These are phyloP conservation scores for Clistopyga incitator DNA, from an alignment of 2,888 invertebrate species.

Conservation along the genomic window DNA sequence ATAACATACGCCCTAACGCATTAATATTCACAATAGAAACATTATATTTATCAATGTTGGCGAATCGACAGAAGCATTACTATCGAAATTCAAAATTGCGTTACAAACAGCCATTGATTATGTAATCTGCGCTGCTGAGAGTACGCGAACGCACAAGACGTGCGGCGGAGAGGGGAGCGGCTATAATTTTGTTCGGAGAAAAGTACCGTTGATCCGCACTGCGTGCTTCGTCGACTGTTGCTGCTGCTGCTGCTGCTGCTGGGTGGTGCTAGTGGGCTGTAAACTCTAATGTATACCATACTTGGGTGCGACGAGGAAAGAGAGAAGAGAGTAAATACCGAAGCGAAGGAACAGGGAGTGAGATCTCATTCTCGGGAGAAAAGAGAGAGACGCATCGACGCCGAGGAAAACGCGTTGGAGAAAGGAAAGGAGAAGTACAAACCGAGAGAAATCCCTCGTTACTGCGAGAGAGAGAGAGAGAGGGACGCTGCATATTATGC, in stretches of 20 bases:
- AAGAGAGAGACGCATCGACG: conserved; percentile 19
- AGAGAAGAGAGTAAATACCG: conserved; percentile 59
- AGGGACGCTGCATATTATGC: not conserved
- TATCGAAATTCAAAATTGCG: conserved; percentile 42
- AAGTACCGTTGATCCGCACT: conserved; percentile 78
- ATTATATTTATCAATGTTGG: not conserved
- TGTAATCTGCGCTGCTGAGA: conserved; percentile 72
- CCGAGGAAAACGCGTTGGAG: conserved; percentile 4
- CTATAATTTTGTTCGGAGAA: conserved; percentile 76
- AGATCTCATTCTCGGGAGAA: conserved; percentile 26
- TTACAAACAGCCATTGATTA: conserved; percentile 74
- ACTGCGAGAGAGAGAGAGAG: not conserved
- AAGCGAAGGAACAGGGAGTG: conserved; percentile 53
- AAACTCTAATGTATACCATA: conserved; percentile 51
- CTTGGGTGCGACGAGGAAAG: conserved; percentile 44
- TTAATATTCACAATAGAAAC: not conserved
- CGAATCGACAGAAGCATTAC: conserved; percentile 35
- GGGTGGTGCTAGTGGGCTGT: conserved; percentile 44
- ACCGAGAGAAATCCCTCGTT: conserved; percentile 17
- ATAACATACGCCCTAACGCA: no score
- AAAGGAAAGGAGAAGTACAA: conserved; percentile 30
- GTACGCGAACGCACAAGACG: conserved; percentile 22
- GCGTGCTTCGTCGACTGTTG: conserved; percentile 71
- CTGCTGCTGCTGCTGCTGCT: no score
- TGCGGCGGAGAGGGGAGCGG: conserved; percentile 66